phyloP scores from a whole-genome alignment of 2,113 vertebrate species.

The Sceloporus undulatus region DNA sequence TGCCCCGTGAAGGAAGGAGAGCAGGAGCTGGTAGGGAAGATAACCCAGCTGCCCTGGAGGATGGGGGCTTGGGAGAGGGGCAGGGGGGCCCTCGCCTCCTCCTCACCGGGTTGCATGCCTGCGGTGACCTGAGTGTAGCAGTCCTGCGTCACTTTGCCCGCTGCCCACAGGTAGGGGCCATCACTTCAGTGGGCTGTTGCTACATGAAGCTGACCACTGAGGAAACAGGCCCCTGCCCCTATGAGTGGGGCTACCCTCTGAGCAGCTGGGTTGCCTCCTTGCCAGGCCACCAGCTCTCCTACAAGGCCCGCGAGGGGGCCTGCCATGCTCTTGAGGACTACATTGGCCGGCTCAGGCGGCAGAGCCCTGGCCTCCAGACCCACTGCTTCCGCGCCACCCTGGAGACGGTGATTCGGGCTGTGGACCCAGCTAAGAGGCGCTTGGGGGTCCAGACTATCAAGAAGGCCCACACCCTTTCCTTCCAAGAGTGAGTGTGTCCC shows the following conservation, averaged over 20 bases:
- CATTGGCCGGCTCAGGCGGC: slow-evolving; percentile 68
- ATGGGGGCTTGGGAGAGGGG: too few species aligned
- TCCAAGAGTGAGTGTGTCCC: slow-evolving; percentile 83
- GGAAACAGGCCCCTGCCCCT: neutral
- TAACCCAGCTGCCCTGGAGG: neutral
- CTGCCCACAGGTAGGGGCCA: slow-evolving; percentile 81
- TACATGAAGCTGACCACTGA: slow-evolving; percentile 92
- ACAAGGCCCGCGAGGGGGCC: slow-evolving; percentile 88
- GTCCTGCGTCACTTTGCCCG: slow-evolving; percentile 87
- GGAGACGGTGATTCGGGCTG: slow-evolving; percentile 83
- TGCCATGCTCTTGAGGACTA: slow-evolving; percentile 93
- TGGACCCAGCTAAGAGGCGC: slow-evolving; percentile 76
- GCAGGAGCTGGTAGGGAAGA: neutral
- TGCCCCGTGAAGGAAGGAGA: too few species aligned
- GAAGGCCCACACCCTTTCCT: slow-evolving; percentile 83
- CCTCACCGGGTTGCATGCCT: slow-evolving; percentile 91
- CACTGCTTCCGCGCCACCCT: slow-evolving; percentile 91
- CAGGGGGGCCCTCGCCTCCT: slow-evolving; percentile 48
- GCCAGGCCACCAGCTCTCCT: slow-evolving; percentile 84
- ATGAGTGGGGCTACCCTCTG: slow-evolving; percentile 84
- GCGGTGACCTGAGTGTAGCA: slow-evolving; percentile 91
- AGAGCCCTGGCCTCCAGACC: slow-evolving; percentile 70
- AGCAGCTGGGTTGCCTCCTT: slow-evolving; percentile 83
- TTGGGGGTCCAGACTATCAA: slow-evolving; percentile 87
- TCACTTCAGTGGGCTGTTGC: slow-evolving; percentile 91